Evolutionary conservation across 2,113 vertebrate genomes (phyloP).

Genomic region (Halcyon senegalensis): DNA sequence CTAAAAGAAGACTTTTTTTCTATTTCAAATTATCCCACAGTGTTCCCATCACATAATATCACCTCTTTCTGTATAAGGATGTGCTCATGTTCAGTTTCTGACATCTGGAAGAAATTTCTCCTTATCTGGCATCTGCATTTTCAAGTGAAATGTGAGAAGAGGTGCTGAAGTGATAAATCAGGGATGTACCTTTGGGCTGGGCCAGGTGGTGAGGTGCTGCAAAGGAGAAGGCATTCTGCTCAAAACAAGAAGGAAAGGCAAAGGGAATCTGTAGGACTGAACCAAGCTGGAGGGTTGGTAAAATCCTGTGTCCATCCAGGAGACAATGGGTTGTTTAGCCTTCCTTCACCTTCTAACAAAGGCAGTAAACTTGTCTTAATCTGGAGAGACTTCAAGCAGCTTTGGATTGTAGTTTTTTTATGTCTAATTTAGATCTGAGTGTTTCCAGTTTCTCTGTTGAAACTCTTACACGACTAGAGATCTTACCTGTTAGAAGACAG

Average conservation of each 20-base stretch:
- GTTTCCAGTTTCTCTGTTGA: neutral
- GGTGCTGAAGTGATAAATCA: slow-evolving; percentile 17
- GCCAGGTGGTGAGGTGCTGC: neutral
- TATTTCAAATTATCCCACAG: neutral
- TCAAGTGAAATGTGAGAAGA: slow-evolving; percentile 7
- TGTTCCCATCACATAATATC: neutral
- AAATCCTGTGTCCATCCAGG: neutral
- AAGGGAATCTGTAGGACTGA: neutral
- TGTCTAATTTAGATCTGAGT: neutral
- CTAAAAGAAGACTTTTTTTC: neutral
- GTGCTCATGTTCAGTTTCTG: neutral
- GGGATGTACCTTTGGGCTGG: neutral
- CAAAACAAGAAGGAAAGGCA: neutral
- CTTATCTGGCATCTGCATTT: slow-evolving; percentile 2
- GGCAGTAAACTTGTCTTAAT: neutral
- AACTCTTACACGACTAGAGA: neutral
- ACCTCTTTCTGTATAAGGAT: neutral
- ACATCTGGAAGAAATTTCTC: slow-evolving; percentile 42
- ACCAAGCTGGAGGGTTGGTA: neutral
- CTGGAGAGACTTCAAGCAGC: neutral
- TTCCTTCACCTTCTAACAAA: neutral
- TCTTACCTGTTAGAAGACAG: neutral
- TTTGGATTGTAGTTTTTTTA: neutral
- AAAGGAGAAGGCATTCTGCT: neutral
- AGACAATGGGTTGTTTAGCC: neutral